Evolutionary conservation across 2,113 vertebrate genomes (phyloP).

Genomic region (Psophia crepitans): DNA sequence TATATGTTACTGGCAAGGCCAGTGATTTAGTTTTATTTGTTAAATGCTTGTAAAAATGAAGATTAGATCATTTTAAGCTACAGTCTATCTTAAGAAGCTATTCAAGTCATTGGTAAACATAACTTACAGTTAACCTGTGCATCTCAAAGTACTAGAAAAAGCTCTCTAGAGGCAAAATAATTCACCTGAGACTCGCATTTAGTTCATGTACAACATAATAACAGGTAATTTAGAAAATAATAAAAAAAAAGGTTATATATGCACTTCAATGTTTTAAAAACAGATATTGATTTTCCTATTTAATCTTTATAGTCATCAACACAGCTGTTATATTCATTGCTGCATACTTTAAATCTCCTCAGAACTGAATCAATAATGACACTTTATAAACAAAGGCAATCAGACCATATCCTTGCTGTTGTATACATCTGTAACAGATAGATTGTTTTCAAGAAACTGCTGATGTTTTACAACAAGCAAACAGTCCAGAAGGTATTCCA

Average conservation of each 20-base stretch:
- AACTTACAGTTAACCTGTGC: background rate
- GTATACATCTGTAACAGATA: background rate
- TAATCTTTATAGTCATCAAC: background rate
- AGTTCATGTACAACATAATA: background rate
- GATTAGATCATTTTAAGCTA: background rate
- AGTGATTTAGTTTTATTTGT: background rate
- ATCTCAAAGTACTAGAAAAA: background rate
- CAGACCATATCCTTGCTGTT: background rate
- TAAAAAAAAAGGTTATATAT: background rate
- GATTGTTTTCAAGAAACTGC: background rate
- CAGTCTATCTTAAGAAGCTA: background rate
- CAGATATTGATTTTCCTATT: constrained; percentile 2
- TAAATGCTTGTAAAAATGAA: background rate
- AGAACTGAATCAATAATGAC: background rate
- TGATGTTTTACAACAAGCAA: background rate
- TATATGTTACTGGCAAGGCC: background rate
- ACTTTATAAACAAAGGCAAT: background rate
- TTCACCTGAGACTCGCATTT: background rate
- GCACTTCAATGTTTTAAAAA: background rate
- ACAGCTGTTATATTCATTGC: background rate
- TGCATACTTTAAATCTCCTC: background rate
- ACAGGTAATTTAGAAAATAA: background rate
- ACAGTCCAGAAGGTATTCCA: background rate
- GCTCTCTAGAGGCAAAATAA: background rate
- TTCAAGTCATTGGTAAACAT: background rate